Conservation (phyloP, 2,113 vertebrate species). For the Nothocercus nigrocapillus region DNA sequence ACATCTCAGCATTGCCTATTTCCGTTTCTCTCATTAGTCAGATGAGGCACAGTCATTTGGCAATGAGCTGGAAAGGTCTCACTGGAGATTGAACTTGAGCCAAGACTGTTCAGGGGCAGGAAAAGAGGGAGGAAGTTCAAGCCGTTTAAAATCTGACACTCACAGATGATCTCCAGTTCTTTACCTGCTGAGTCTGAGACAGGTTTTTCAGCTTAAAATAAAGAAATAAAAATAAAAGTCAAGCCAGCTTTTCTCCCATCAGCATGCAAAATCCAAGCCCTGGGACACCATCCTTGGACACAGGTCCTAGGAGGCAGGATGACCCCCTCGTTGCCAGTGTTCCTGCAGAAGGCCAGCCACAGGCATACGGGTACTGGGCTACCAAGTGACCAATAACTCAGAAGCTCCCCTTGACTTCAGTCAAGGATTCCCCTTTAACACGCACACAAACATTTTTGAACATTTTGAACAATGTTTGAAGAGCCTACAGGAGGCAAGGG, state of each 20-base stretch:
- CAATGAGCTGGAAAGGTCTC: neutral
- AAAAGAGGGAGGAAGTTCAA: too few species aligned
- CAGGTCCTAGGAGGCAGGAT: neutral
- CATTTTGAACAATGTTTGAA: neutral
- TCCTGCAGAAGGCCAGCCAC: neutral
- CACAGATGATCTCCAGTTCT: neutral
- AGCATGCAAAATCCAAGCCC: neutral
- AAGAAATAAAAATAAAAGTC: neutral
- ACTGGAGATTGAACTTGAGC: neutral
- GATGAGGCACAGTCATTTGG: neutral
- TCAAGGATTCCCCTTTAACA: neutral
- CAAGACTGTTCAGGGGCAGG: neutral
- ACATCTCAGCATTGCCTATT: neutral
- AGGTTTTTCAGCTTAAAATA: neutral
- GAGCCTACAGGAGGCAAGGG: neutral
- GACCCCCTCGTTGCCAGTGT: neutral
- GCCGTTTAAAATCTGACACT: neutral
- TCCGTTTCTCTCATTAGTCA: neutral
- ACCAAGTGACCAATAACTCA: accelerated
- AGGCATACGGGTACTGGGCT: neutral
- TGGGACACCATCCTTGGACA: neutral
- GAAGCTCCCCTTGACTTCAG: neutral
- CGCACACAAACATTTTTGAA: neutral
- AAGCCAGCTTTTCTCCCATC: neutral
- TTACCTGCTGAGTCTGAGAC: neutral